Evolutionary conservation across 2,113 vertebrate genomes (phyloP).

Genomic region (Pycnonotus jocosus): DNA sequence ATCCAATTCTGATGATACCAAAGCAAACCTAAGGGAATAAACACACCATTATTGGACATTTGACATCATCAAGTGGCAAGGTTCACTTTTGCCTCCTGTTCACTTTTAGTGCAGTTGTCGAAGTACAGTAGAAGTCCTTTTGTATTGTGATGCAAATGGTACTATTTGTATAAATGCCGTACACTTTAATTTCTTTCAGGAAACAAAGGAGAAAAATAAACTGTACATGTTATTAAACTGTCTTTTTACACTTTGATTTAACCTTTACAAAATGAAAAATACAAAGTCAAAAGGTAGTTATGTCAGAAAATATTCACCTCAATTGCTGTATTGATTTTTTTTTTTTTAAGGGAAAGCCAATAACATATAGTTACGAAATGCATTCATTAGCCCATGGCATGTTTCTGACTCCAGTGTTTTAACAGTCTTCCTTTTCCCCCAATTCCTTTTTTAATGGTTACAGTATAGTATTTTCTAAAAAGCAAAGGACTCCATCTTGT

Average conservation of each 20-base stretch:
- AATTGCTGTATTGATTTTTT: conserved; percentile 72
- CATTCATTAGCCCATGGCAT: neutral
- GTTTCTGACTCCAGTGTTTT: neutral
- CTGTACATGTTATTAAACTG: conserved; percentile 42
- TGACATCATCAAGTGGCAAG: conserved; percentile 52
- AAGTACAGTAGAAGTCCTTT: conserved; percentile 29
- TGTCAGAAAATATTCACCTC: conserved; percentile 71
- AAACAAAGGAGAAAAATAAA: conserved; percentile 50
- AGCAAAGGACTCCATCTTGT: neutral
- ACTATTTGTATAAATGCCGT: conserved; percentile 32
- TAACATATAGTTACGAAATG: conserved; percentile 47
- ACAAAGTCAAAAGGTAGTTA: conserved; percentile 64
- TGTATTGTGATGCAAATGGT: conserved; percentile 19
- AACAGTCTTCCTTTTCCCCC: neutral
- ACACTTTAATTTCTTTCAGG: conserved; percentile 43
- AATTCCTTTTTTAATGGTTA: neutral
- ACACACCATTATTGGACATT: conserved; percentile 53
- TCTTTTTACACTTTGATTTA: conserved; percentile 52
- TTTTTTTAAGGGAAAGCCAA: conserved; percentile 65
- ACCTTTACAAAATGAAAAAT: conserved; percentile 67
- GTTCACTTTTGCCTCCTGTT: conserved; percentile 52
- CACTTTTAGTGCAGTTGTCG: conserved; percentile 45
- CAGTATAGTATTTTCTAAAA: neutral
- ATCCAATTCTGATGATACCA: conserved; percentile 38
- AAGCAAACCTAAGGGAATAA: conserved; percentile 48